Conservation (phyloP, 2,888 invertebrate species). For the Agrilus biguttatus region DNA sequence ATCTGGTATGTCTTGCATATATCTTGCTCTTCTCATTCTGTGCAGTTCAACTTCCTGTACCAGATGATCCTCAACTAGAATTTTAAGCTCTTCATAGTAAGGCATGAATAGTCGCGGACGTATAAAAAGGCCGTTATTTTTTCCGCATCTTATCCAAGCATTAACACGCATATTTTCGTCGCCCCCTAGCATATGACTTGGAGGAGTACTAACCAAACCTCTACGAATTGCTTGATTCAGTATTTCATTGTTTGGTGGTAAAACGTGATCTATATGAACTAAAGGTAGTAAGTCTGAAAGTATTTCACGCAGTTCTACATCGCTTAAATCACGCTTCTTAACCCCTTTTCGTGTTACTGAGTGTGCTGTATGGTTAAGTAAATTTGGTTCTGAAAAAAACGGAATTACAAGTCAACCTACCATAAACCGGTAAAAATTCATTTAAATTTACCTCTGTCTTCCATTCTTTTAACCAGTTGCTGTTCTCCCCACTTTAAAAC, state of each 20-base stretch:
- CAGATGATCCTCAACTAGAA: slow-evolving; percentile 70
- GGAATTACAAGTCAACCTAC: too few relatives aligned
- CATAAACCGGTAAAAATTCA: not conserved
- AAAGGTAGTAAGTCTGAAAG: slow-evolving; percentile 70
- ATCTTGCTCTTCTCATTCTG: slow-evolving; percentile 43
- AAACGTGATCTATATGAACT: slow-evolving; percentile 78
- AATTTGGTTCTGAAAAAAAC: slow-evolving; percentile 59
- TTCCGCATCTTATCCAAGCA: slow-evolving; percentile 68
- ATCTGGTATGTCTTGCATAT: slow-evolving; percentile 77
- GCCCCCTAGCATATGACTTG: slow-evolving; percentile 72
- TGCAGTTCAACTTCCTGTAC: slow-evolving; percentile 63
- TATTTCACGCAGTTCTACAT: slow-evolving; percentile 73
- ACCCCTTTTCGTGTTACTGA: slow-evolving; percentile 76
- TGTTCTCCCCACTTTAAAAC: slow-evolving; percentile 84
- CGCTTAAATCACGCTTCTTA: slow-evolving; percentile 67
- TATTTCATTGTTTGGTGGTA: slow-evolving; percentile 71
- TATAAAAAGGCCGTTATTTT: slow-evolving; percentile 58
- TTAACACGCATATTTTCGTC: slow-evolving; percentile 54
- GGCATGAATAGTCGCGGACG: slow-evolving; percentile 87
- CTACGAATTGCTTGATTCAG: slow-evolving; percentile 54
- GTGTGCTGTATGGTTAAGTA: slow-evolving; percentile 85
- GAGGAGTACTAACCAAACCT: slow-evolving; percentile 67
- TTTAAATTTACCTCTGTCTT: slow-evolving; percentile 48
- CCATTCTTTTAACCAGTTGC: slow-evolving; percentile 66
- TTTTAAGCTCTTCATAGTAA: slow-evolving; percentile 88